Evolutionary conservation across 2,113 vertebrate species (phyloP).

Genomic region (Istiophorus platypterus): DNA sequence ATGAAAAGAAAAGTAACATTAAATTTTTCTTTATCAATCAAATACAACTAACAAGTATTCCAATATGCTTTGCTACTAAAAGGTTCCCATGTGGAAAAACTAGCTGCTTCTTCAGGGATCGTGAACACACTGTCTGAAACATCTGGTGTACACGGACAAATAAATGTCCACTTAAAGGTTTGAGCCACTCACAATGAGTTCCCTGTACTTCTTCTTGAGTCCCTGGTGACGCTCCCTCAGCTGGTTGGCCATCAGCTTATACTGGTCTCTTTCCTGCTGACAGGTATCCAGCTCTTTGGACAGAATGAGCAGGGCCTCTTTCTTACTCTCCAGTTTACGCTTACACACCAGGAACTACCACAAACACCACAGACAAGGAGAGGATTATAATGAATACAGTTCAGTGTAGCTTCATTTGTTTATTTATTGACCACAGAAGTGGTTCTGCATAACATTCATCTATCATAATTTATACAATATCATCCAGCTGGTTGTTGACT

Average conservation of each 20-base stretch:
- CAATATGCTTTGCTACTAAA: background rate
- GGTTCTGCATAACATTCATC: background rate
- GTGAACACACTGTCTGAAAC: background rate
- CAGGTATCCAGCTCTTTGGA: conserved; percentile 97
- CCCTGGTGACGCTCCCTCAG: conserved; percentile 94
- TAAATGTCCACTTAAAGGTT: background rate
- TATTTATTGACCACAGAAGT: background rate
- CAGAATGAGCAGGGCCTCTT: conserved; percentile 95
- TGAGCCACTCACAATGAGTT: conserved; percentile 90
- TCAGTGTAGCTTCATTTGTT: background rate
- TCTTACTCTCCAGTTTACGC: conserved; percentile 97
- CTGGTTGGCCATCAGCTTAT: conserved; percentile 98
- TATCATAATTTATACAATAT: too few species aligned
- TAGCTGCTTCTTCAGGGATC: background rate
- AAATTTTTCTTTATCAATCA: background rate
- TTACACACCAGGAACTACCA: conserved; percentile 93
- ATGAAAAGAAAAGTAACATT: background rate
- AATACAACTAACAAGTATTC: background rate
- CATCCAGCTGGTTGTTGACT: background rate
- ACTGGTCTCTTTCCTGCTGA: conserved; percentile 98
- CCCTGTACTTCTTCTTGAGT: conserved; percentile 96
- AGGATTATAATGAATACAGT: background rate
- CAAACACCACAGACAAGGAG: background rate
- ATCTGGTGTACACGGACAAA: background rate
- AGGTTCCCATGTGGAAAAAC: too few species aligned